Percentiles rank a stretch among this genome's conserved stretches.
Evolutionary conservation across 2,888 invertebrate species (phyloP).

Genomic region (Andrena dorsata): DNA sequence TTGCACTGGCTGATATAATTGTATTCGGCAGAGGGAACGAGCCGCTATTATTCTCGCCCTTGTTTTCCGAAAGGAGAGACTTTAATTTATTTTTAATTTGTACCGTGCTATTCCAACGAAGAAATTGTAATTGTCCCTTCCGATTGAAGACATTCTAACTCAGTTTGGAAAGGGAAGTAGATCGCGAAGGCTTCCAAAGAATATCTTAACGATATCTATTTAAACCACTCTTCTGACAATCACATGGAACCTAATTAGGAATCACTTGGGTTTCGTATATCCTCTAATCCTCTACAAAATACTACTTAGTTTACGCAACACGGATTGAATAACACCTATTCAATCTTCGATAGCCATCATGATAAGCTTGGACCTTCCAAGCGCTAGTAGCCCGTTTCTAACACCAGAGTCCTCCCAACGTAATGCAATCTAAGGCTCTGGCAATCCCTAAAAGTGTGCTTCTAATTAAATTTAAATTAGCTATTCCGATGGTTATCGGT

Average conservation of each 20-base stretch:
- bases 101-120: conserved; percentile 76
- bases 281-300: too few species aligned
- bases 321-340: too few species aligned
- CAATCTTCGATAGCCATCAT: not conserved
- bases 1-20: conserved; percentile 48
- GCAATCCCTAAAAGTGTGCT: conserved; percentile 70
- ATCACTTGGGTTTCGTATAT: too few species aligned
- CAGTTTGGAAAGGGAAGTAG: not conserved
- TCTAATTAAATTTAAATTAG: conserved; percentile 43
- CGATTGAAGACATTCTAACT: conserved; percentile 1
- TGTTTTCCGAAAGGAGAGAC: conserved; percentile 36
- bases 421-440: conserved; percentile 33
- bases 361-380: not conserved
- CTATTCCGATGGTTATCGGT: conserved; percentile 69
- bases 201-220: not conserved
- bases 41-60: conserved; percentile 20
- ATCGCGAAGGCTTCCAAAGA: not conserved
- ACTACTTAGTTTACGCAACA: too few species aligned
- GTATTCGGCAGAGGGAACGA: conserved; percentile 46
- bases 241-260: too few species aligned
- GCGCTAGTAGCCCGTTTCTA: not conserved
- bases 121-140: conserved; percentile 77
- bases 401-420: conserved; percentile 37
- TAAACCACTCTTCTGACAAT: too few species aligned
- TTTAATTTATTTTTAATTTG: conserved; percentile 78